phyloP scores from a whole-genome alignment of 2,797 vertebrate genomes.

The Cryptoblepharus egeriae region DNA sequence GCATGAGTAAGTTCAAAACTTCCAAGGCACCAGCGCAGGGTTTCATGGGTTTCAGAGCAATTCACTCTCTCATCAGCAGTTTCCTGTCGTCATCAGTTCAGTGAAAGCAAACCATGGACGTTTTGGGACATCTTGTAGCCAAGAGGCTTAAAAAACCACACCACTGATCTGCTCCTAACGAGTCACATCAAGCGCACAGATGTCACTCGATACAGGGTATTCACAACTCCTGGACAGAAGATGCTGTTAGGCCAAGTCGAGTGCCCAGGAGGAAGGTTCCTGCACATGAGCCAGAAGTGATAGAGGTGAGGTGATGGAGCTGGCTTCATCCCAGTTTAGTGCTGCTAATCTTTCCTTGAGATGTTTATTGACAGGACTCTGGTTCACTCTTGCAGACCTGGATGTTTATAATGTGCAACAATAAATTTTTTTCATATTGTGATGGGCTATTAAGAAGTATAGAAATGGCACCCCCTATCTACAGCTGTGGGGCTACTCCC shows the following conservation, averaged over 20 bases:
- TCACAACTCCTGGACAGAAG: background rate
- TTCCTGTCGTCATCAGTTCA: background rate
- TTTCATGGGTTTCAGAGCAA: slow-evolving; percentile 1
- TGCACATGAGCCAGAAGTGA: slow-evolving; percentile 25
- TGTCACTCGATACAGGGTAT: slow-evolving; percentile 54
- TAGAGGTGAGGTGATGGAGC: background rate
- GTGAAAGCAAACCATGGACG: slow-evolving; percentile 6
- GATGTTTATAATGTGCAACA: too few species aligned
- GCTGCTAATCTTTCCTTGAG: background rate
- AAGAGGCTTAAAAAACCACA: slow-evolving; percentile 64
- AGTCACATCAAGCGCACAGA: slow-evolving; percentile 4
- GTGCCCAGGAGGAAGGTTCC: slow-evolving; percentile 7
- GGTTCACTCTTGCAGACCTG: background rate
- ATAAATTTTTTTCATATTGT: too few species aligned
- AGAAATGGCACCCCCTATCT: background rate
- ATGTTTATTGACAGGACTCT: background rate
- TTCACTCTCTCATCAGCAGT: slow-evolving; percentile 26
- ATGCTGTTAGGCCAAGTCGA: background rate
- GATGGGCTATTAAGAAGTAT: too few species aligned
- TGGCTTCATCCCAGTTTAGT: slow-evolving; percentile 46
- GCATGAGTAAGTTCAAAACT: background rate
- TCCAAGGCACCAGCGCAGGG: background rate
- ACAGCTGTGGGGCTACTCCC: background rate
- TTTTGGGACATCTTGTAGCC: slow-evolving; percentile 48
- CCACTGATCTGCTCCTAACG: slow-evolving; percentile 44